Evolutionary conservation across 2,888 invertebrate species (phyloP).

Genomic region (Amphipoea oculea): DNA sequence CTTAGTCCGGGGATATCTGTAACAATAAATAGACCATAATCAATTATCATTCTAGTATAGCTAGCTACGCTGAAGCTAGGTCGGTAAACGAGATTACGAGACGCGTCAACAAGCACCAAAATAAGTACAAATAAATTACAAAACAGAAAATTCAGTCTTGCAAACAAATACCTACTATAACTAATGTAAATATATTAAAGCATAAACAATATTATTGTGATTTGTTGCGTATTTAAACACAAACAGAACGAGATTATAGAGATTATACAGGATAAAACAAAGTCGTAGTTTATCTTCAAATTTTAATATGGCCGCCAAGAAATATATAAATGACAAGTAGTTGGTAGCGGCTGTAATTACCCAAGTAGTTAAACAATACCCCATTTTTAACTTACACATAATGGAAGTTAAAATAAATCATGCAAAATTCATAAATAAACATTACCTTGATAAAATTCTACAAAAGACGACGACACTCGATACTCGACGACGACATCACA

Average conservation of each 20-base stretch:
- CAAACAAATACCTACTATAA: constrained; percentile 63
- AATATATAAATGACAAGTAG: constrained; percentile 64
- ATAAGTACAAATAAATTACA: constrained; percentile 74
- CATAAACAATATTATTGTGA: constrained; percentile 27
- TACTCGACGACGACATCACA: constrained; percentile 89
- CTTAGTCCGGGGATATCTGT: constrained; percentile 87
- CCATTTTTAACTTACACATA: constrained; percentile 15
- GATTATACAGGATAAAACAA: constrained; percentile 81
- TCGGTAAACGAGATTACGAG: constrained; percentile 73
- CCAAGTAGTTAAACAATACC: constrained; percentile 8
- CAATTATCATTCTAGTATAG: constrained; percentile 55
- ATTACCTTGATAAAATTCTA: constrained; percentile 89
- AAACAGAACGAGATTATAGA: constrained; percentile 72
- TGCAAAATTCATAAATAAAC: constrained; percentile 55
- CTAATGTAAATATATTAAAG: constrained; percentile 51
- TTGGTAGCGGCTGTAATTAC: constrained; percentile 10
- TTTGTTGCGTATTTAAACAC: constrained; percentile 33
- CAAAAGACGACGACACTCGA: constrained; percentile 89
- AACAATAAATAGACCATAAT: constrained; percentile 75
- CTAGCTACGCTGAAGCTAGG: constrained; percentile 42
- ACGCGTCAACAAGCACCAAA: constrained; percentile 87
- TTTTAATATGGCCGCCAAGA: constrained; percentile 87
- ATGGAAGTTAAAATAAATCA: constrained; percentile 27
- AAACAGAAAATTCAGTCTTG: constrained; percentile 38
- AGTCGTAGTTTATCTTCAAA: constrained; percentile 77